These are phyloP conservation scores for Eristalis pertinax DNA, from an alignment of 2,888 invertebrate species.

Conservation along the genomic window DNA sequence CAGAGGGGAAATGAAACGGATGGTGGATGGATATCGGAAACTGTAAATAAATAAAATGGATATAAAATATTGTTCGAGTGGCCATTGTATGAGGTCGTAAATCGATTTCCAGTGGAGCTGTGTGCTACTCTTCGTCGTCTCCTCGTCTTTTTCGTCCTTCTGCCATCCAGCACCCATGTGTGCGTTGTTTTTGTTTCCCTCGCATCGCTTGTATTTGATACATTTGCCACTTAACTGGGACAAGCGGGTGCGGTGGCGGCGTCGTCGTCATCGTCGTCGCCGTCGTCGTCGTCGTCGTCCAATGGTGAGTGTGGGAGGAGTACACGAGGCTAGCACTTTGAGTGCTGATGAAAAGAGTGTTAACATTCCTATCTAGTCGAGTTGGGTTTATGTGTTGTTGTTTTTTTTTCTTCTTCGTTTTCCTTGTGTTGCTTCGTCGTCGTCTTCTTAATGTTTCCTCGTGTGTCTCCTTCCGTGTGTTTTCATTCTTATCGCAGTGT, in stretches of 20 bases:
- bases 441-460: conserved; percentile 58
- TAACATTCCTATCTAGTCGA: conserved; percentile 58
- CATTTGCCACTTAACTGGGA: conserved; percentile 59
- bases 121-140: background rate
- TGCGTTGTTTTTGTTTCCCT: conserved; percentile 7
- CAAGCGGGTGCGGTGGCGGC: background rate
- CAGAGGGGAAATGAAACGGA: background rate
- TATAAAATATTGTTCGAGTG: conserved; percentile 72
- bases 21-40: conserved; percentile 60
- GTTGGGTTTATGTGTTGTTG: background rate
- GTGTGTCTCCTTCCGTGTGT: conserved; percentile 64
- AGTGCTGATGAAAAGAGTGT: conserved; percentile 25
- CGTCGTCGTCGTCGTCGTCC: background rate
- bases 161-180: background rate
- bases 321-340: background rate
- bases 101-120: conserved; percentile 60
- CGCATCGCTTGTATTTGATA: conserved; percentile 13
- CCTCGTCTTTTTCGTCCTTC: background rate
- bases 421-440: conserved; percentile 26
- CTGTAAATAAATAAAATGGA: conserved; percentile 72
- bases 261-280: background rate
- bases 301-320: background rate
- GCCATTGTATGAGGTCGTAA: conserved; percentile 70
- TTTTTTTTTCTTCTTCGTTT: no score
- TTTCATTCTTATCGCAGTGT: conserved; percentile 48